Evolutionary conservation across 2,888 invertebrate genomes (phyloP).

Genomic region (Blastobasis lacticolella): DNA sequence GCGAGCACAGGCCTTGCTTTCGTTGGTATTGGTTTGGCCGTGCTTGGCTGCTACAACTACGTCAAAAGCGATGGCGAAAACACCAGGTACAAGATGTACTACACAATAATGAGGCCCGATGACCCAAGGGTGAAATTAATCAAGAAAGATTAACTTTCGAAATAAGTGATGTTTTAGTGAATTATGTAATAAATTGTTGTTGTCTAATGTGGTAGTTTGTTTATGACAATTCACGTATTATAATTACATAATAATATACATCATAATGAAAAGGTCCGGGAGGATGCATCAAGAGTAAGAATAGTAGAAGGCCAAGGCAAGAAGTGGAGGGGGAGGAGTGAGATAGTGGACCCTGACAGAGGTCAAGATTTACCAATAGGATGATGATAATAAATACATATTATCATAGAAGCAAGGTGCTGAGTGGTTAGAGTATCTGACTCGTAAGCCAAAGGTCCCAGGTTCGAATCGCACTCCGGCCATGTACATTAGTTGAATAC

Average conservation of each 20-base stretch:
- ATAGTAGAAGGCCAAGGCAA: too few species aligned
- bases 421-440: too few species aligned
- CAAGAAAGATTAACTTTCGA: constrained; percentile 58
- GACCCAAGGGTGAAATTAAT: constrained; percentile 77
- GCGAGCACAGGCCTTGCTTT: constrained; percentile 74
- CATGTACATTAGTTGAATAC: too few species aligned
- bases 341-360: too few species aligned
- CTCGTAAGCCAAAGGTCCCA: too few species aligned
- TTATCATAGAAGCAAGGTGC: too few species aligned
- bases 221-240: neutral
- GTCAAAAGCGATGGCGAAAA: constrained; percentile 77
- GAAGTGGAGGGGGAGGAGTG: too few species aligned
- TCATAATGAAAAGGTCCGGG: too few species aligned
- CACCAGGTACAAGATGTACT: constrained; percentile 76
- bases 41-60: constrained; percentile 63
- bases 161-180: constrained; percentile 3
- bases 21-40: constrained; percentile 69
- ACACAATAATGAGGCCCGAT: constrained; percentile 78
- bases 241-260: neutral
- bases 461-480: too few species aligned
- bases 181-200: constrained; percentile 62
- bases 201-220: constrained; percentile 2
- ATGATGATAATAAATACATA: too few species aligned
- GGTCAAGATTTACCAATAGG: too few species aligned
- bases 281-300: too few species aligned